Percentiles rank a stretch among this genome's conserved stretches.
Conservation (phyloP, 2,797 vertebrate species). For the Enteromius radiatus region DNA sequence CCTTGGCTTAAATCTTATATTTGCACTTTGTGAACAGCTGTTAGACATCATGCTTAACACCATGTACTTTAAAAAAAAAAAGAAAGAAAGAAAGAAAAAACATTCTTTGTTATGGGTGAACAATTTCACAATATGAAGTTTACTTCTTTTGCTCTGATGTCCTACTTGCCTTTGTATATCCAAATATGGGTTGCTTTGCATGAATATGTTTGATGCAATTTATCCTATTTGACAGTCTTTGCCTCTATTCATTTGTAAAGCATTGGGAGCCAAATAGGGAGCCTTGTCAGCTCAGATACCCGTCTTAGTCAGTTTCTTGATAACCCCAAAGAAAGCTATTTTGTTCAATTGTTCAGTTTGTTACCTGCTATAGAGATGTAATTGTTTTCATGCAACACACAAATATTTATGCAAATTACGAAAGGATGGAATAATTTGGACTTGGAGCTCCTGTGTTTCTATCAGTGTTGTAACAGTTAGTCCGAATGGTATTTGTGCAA, state of each 20-base stretch:
- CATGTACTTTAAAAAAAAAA: neutral
- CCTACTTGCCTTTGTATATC: neutral
- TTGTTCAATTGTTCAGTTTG: conserved; percentile 53
- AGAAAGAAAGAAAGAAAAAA: no score
- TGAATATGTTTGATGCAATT: conserved; percentile 36
- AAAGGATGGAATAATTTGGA: conserved; percentile 28
- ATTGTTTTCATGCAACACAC: conserved; percentile 39
- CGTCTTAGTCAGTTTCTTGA: conserved; percentile 38
- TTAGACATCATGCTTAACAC: neutral
- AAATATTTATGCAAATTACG: conserved; percentile 53
- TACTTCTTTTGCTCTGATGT: neutral
- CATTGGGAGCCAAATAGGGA: conserved; percentile 50
- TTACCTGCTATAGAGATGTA: conserved; percentile 39
- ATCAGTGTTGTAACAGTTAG: conserved; percentile 26
- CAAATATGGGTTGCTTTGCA: neutral
- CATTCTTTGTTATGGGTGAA: conserved; percentile 1
- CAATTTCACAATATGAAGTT: conserved; percentile 10
- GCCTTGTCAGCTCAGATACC: conserved; percentile 57
- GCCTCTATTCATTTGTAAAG: conserved; percentile 52
- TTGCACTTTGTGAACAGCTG: neutral
- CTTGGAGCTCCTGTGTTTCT: conserved; percentile 30
- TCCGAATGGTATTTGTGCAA: neutral
- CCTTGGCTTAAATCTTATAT: neutral
- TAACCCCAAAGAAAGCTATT: conserved; percentile 43
- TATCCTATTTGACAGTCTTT: conserved; percentile 42